These are phyloP conservation scores for Nanger granti DNA, from an alignment of 2,113 vertebrate genomes.

Conservation along the genomic window DNA sequence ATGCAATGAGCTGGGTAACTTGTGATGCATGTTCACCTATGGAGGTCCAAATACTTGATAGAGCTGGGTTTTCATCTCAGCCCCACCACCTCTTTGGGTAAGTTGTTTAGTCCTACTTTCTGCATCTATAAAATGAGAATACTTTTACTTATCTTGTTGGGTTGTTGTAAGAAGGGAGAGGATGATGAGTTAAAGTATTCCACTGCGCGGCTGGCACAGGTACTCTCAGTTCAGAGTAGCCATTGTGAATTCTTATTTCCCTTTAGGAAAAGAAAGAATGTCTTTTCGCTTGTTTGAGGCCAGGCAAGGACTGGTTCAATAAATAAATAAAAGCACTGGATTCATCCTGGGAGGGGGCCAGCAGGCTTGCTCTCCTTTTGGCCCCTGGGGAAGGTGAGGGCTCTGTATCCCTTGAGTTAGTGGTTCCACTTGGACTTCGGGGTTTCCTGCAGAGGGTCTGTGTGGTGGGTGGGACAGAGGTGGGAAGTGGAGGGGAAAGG, in stretches of 20 bases:
- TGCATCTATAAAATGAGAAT: neutral
- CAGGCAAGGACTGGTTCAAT: neutral
- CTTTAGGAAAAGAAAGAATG: neutral
- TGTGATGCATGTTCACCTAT: neutral
- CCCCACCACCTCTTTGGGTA: neutral
- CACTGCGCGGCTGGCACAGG: rapidly evolving
- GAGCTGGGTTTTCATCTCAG: neutral
- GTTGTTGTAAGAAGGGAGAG: neutral
- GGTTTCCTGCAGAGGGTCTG: neutral
- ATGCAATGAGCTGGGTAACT: neutral
- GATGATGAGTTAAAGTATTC: neutral
- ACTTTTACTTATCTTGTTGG: neutral
- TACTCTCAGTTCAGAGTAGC: neutral
- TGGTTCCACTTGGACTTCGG: neutral
- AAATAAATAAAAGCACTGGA: neutral
- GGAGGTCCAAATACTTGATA: neutral
- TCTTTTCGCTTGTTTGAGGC: neutral
- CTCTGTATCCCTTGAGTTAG: neutral
- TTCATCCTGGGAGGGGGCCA: neutral
- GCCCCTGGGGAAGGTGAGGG: neutral
- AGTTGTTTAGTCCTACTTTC: neutral
- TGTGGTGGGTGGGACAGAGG: neutral
- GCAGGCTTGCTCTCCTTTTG: neutral
- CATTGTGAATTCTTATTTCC: neutral
- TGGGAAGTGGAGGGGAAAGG: too few species aligned